Evolutionary conservation across 2,888 invertebrate genomes (phyloP).

Genomic region (Euzetes globulus): DNA sequence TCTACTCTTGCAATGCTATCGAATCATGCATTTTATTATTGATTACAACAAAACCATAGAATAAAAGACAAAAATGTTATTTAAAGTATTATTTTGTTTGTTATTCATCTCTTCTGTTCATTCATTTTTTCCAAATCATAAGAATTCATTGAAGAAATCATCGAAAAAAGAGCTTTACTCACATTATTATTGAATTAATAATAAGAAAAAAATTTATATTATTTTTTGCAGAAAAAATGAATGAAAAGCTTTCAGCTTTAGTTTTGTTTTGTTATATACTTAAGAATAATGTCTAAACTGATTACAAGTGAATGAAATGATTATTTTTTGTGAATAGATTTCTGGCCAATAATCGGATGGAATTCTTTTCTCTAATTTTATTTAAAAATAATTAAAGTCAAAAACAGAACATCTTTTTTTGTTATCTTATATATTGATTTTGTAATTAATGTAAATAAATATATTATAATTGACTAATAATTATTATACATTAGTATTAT

Average conservation of each 20-base stretch:
- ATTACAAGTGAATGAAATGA: not conserved
- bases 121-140: slow-evolving; percentile 11
- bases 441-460: slow-evolving; percentile 13
- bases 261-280: slow-evolving; percentile 12
- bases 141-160: not conserved
- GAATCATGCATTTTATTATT: slow-evolving; percentile 6
- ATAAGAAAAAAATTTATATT: not conserved
- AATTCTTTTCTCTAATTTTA: not conserved
- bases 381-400: not conserved
- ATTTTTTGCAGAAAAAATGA: not conserved
- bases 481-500: not conserved
- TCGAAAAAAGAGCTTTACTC: slow-evolving; percentile 15
- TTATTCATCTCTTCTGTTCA: not conserved
- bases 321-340: not conserved
- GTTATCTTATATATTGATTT: not conserved
- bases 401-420: not conserved
- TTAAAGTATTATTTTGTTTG: slow-evolving; percentile 2
- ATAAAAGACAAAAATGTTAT: not conserved
- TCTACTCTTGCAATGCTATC: not conserved
- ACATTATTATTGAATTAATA: not conserved
- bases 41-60: too few species aligned
- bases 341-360: not conserved
- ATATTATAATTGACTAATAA: not conserved
- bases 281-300: not conserved
- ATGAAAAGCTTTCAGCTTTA: not conserved